phyloP scores from a whole-genome alignment of 2,797 vertebrate genomes.

The Danio choprae region DNA sequence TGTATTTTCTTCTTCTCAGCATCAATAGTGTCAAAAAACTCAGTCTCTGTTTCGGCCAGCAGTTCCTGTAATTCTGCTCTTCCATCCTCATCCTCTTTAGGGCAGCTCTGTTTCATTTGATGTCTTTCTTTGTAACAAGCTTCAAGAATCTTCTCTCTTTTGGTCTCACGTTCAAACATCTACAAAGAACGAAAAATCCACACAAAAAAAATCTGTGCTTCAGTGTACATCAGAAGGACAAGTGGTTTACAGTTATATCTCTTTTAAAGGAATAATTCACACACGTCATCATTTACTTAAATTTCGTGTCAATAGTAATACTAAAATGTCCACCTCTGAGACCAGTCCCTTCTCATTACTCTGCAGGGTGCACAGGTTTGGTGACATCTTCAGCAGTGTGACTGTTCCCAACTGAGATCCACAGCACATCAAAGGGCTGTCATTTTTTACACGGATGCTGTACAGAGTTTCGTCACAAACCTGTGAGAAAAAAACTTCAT shows the following conservation, averaged over 20 bases:
- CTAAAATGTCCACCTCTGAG: slow-evolving; percentile 72
- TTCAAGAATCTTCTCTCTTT: slow-evolving; percentile 91
- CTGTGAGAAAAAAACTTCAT: slow-evolving; percentile 68
- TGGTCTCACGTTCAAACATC: slow-evolving; percentile 93
- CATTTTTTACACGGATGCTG: slow-evolving; percentile 87
- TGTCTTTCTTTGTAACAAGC: slow-evolving; percentile 85
- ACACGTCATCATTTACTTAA: not conserved
- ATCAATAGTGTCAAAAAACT: slow-evolving; percentile 81
- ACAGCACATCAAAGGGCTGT: slow-evolving; percentile 81
- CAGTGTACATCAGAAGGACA: not conserved
- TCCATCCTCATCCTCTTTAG: slow-evolving; percentile 68
- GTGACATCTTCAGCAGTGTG: slow-evolving; percentile 85
- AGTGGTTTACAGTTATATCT: not conserved
- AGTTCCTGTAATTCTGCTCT: slow-evolving; percentile 69
- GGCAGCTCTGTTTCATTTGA: slow-evolving; percentile 84
- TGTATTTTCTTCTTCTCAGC: slow-evolving; percentile 74
- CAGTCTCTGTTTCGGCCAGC: slow-evolving; percentile 67
- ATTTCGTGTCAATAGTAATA: not conserved
- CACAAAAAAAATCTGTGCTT: not conserved
- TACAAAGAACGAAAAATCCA: slow-evolving; percentile 56
- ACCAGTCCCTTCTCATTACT: slow-evolving; percentile 87
- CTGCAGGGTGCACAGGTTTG: slow-evolving; percentile 84
- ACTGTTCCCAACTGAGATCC: slow-evolving; percentile 84
- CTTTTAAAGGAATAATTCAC: not conserved
- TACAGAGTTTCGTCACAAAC: slow-evolving; percentile 88